Conservation (phyloP, 2,797 vertebrate species). For the Falco naumanni region DNA sequence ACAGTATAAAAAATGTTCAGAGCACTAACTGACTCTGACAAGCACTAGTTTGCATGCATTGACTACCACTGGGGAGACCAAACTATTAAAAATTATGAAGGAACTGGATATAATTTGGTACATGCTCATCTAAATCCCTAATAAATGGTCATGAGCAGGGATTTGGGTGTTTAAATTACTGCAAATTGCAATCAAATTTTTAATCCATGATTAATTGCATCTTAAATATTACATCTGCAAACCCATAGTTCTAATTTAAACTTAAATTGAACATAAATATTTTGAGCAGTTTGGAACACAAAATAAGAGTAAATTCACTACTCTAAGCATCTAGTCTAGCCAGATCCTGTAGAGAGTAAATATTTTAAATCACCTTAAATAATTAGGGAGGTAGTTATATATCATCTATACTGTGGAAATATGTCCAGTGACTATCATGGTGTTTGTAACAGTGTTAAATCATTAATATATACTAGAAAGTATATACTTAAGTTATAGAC, state of each 20-base stretch:
- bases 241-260: background rate
- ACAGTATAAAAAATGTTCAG: background rate
- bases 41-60: background rate
- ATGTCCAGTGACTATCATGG: background rate
- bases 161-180: background rate
- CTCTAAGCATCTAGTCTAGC: background rate
- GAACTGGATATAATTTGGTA: background rate
- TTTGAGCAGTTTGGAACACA: background rate
- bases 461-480: background rate
- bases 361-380: background rate
- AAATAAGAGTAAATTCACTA: background rate
- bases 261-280: background rate
- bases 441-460: background rate
- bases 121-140: rapidly evolving
- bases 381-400: background rate
- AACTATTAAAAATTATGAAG: background rate
- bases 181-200: background rate
- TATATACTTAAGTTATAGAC: background rate
- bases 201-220: slow-evolving; percentile 8
- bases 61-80: background rate
- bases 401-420: background rate
- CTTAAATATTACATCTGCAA: slow-evolving; percentile 6
- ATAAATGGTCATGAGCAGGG: background rate
- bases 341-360: background rate
- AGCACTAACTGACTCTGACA: background rate